These are phyloP conservation scores for Anadara kagoshimensis DNA, from an alignment of 1,140 invertebrate genomes.

Conservation along the genomic window DNA sequence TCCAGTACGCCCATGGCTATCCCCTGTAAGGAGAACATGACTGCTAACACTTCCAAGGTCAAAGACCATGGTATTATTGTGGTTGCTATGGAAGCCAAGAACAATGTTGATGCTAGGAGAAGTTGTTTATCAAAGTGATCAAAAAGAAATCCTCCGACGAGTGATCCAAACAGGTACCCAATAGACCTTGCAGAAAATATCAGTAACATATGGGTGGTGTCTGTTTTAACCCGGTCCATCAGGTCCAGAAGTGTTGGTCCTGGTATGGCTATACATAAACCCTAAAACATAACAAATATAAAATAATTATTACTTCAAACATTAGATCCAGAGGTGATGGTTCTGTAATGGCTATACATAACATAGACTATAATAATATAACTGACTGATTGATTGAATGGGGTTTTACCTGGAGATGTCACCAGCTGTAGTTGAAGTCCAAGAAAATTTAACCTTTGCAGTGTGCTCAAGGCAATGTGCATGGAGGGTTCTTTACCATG, in stretches of 20 bases:
- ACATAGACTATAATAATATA: background rate
- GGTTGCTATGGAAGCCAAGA: slow-evolving; percentile 63
- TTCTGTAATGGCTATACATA: background rate
- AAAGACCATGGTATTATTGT: slow-evolving; percentile 64
- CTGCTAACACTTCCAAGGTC: slow-evolving; percentile 56
- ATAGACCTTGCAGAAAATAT: slow-evolving; percentile 69
- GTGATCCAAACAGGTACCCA: slow-evolving; percentile 69
- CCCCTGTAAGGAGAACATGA: slow-evolving; percentile 69
- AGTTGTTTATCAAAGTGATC: slow-evolving; percentile 69
- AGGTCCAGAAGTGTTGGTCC: slow-evolving; percentile 74
- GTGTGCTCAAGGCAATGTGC: too few species aligned
- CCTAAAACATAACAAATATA: slow-evolving; percentile 57
- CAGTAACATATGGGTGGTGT: slow-evolving; percentile 62
- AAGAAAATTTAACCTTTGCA: too few species aligned
- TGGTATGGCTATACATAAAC: slow-evolving; percentile 73
- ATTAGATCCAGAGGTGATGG: background rate
- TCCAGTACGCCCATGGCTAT: slow-evolving; percentile 73
- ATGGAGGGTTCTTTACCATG: too few species aligned
- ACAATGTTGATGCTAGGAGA: slow-evolving; percentile 60
- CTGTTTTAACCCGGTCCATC: slow-evolving; percentile 59
- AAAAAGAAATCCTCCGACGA: slow-evolving; percentile 69
- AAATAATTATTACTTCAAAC: background rate
- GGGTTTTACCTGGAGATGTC: too few species aligned
- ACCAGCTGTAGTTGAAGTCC: too few species aligned
- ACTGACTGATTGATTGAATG: too few species aligned